phyloP scores from a whole-genome alignment of 2,888 invertebrate genomes.

The Diplolepis rosae region DNA sequence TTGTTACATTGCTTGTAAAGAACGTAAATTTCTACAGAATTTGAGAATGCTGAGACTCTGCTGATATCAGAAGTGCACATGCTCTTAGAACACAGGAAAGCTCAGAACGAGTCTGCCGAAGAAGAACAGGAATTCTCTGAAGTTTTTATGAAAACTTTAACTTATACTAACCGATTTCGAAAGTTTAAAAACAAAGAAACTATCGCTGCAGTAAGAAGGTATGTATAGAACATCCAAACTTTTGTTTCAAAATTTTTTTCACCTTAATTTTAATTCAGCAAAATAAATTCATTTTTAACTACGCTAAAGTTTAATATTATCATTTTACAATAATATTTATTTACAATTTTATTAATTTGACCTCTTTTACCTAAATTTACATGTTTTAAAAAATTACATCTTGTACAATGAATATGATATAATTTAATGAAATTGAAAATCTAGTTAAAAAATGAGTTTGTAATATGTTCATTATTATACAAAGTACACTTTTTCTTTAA shows the following conservation, averaged over 20 bases:
- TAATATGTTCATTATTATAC: neutral
- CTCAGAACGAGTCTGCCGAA: slow-evolving; percentile 98
- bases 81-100: slow-evolving; percentile 96
- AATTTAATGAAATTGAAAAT: neutral
- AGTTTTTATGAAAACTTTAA: slow-evolving; percentile 97
- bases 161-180: slow-evolving; percentile 96
- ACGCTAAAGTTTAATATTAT: neutral
- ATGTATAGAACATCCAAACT: slow-evolving; percentile 59
- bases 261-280: neutral
- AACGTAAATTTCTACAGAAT: slow-evolving; percentile 79
- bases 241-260: neutral
- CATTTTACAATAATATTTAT: neutral
- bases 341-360: too few species aligned
- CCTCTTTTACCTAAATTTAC: too few species aligned
- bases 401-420: neutral
- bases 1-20: neutral
- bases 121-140: slow-evolving; percentile 99
- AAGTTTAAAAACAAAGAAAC: slow-evolving; percentile 99
- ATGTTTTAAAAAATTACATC: neutral
- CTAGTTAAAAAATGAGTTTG: neutral
- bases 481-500: slow-evolving; percentile 57
- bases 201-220: slow-evolving; percentile 96
- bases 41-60: slow-evolving; percentile 98
- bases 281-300: neutral
- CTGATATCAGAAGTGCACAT: slow-evolving; percentile 97